Evolutionary conservation across 2,113 vertebrate genomes (phyloP).

Genomic region (Chloropsis cyanopogon): DNA sequence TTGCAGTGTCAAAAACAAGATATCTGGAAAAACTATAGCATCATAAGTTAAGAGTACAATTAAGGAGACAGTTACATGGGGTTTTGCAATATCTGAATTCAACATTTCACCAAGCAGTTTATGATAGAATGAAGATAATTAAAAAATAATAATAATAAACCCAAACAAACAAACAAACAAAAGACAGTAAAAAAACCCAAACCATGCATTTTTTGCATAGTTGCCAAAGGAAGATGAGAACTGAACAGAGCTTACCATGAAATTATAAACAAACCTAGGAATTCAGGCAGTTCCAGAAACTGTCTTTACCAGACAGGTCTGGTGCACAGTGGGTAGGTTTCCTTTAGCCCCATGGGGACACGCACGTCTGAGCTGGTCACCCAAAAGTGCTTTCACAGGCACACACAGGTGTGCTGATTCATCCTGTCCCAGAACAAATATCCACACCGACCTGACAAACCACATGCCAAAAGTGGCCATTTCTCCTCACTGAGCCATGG

Average conservation of each 20-base stretch:
- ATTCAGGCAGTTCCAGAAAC: background rate
- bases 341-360: fast-evolving
- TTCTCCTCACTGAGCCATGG: background rate
- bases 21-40: background rate
- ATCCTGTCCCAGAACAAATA: background rate
- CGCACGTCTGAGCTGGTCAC: background rate
- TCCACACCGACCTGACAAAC: background rate
- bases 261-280: background rate
- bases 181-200: background rate
- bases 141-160: background rate
- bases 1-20: background rate
- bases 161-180: too few species aligned
- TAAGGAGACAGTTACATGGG: background rate
- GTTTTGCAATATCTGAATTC: background rate
- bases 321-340: background rate
- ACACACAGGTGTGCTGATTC: background rate
- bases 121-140: background rate
- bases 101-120: background rate
- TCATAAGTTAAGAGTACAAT: background rate
- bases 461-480: background rate
- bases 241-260: background rate
- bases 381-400: background rate
- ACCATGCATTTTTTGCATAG: background rate
- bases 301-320: background rate
- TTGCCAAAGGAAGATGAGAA: background rate